Evolutionary conservation across 2,888 invertebrate species (phyloP), one percentile per base, ranked within the genome.

Genomic region (Patella pellucida): DNA sequence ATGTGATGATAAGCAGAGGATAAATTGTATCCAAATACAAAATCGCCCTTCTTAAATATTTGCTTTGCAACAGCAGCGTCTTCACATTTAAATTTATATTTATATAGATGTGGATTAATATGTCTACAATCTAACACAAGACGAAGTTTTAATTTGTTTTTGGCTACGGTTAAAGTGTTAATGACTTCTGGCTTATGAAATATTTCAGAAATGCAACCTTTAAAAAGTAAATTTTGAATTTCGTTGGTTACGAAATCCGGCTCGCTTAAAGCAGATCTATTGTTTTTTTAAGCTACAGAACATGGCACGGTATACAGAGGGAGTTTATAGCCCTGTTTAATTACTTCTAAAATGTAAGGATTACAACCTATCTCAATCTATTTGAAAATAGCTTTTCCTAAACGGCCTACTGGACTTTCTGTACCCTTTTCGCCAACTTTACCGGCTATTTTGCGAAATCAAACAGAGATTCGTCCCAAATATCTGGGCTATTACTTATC

Each of bases 51-150:
- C 9, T 19, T 4, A 62, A 62, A 62, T 62, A 62, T 19, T 11
- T 62, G n/a, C 19, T 19, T 62, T 19, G 62, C 62, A n/a, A 62
- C n/a, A 11, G n/a, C 12, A 19, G 62, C n/a, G 14, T 62, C 62
- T 19, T 62, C 19, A 62, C 19, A 62, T 62, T 56, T 62, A 62
- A 62, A 62, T 11, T 19, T n/a, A 62, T 62, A 19, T 62, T 62
- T 62, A 15, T 19, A 62, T 19, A 62, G 62, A 3, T 19, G 19
- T 7, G 62, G 62, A 62, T 62, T 62, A 19, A 62, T 62, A 19
- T 62, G 62, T 62, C 62, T 62, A 62, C 62, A 62, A 62, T 62
- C 62, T 62, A 62, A 62, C 15, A 62, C 62, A 2, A 62, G 19
- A 19, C 62, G n/a, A 7, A 19, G 19, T 15, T 62, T 62, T 62